Evolutionary conservation across 1,140 invertebrate species (phyloP), one percentile per base, ranked within the genome.

Genomic region (Telenomus remus): DNA sequence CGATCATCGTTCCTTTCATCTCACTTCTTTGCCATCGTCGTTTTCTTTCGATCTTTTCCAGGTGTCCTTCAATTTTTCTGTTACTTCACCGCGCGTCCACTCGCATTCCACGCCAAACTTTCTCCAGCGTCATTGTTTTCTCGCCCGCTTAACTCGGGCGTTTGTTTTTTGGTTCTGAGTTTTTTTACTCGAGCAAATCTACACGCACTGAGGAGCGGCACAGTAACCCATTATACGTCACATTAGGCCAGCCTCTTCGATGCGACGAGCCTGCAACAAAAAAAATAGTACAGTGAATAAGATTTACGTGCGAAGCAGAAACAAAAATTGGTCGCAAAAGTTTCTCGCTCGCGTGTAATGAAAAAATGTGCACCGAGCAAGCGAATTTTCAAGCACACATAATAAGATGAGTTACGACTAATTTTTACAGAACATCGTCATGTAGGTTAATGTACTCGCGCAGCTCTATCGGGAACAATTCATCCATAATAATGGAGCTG

Each of bases 401-500:
- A 39, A 43, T 70, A 55, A 70, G 47, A 60, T 70, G 66, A 70
- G 60, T 61, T 70, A 69, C 35, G 65, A 35, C 48, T 34, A 5
- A 54, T 54, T 70, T 70, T 70, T 70, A 55, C 50, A 37, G 19
- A 54, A 60, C 50, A 61, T 70, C 16, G 56, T 70, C 56, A 50
- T 56, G 43, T 61, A 44, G 57, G 57, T 60, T 70, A 70, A 70
- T 70, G 51, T 15, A 70, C 56, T 69, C 43, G 27, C 50, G 46
- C 33, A 37, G 37, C 47, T 70, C 56, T 49, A 70, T 61, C 54
- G 56, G 66, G 56, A 70, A 55, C 65, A 54, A 59, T 69, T 69
- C 65, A 55, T 60, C 55, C 43, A 69, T 69, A 43, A 69, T 48
- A 53, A 68, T 54, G 49, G 54, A 43, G 43, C 43, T 39, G 10